phyloP scores from a whole-genome alignment of 1,140 invertebrate genomes.

The Acromyrmex echinatior region DNA sequence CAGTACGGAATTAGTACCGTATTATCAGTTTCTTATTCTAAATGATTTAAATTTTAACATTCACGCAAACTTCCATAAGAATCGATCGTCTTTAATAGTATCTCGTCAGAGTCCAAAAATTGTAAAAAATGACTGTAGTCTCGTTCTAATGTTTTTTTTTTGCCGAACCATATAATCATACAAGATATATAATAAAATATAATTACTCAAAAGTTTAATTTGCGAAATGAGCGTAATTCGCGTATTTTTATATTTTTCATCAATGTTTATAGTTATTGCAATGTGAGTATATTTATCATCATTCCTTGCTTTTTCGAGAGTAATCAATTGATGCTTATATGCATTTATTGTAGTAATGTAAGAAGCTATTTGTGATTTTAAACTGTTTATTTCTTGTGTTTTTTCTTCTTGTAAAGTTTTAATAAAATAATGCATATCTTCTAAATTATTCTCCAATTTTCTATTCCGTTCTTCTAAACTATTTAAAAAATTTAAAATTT shows the following conservation, averaged over 20 bases:
- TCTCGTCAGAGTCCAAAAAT: too few relatives aligned
- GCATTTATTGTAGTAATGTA: conserved; percentile 72
- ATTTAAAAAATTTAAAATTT: conserved; percentile 44
- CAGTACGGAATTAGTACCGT: too few relatives aligned
- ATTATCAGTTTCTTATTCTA: too few relatives aligned
- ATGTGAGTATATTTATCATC: conserved; percentile 71
- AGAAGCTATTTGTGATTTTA: conserved; percentile 71
- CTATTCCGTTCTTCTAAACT: conserved; percentile 79
- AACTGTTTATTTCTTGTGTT: conserved; percentile 73
- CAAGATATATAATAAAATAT: conserved; percentile 18
- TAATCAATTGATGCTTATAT: conserved; percentile 64
- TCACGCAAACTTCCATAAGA: too few relatives aligned
- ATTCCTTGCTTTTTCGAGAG: conserved; percentile 60
- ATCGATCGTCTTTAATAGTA: too few relatives aligned
- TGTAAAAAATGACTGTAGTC: too few relatives aligned
- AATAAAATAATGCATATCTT: conserved; percentile 39
- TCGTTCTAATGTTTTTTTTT: too few relatives aligned
- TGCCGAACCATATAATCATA: neutral
- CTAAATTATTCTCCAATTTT: conserved; percentile 66
- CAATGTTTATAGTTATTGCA: conserved; percentile 66
- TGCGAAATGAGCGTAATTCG: conserved; percentile 72
- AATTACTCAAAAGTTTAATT: conserved; percentile 80
- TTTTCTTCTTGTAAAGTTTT: conserved; percentile 70
- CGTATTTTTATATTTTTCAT: conserved; percentile 75
- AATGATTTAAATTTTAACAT: too few relatives aligned